Conservation (phyloP, 2,797 vertebrate genomes). For the Ibycter americanus region DNA sequence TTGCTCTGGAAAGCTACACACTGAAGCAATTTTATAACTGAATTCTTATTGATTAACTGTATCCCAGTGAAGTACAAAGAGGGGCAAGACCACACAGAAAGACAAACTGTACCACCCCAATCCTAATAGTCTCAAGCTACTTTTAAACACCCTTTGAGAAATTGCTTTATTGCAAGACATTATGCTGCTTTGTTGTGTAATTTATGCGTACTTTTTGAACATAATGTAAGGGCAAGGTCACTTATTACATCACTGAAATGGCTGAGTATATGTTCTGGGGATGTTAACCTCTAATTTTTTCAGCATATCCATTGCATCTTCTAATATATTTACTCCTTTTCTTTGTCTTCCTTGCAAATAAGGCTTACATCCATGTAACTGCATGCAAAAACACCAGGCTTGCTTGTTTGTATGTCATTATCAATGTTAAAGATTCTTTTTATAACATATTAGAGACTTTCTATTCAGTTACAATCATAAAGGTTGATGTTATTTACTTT, state of each 20-base stretch:
- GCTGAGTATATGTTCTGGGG: not conserved
- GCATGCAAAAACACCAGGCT: not conserved
- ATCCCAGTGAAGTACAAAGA: not conserved
- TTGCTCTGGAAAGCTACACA: not conserved
- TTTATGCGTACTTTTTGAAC: conserved; percentile 36
- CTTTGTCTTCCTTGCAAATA: conserved; percentile 10
- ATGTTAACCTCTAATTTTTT: conserved; percentile 21
- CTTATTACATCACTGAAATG: conserved; percentile 15
- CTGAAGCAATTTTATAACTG: not conserved
- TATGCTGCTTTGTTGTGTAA: conserved; percentile 6
- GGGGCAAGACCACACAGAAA: conserved; percentile 6
- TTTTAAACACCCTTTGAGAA: conserved; percentile 50
- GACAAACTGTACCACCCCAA: not conserved
- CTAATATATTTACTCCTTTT: conserved; percentile 9
- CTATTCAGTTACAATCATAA: not conserved
- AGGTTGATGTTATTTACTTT: not conserved
- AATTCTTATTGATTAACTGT: not conserved
- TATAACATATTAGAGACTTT: not conserved
- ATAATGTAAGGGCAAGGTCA: not conserved
- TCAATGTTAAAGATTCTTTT: not conserved
- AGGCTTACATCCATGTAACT: not conserved
- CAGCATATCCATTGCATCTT: not conserved
- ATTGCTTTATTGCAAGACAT: conserved; percentile 33
- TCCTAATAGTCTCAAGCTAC: not conserved
- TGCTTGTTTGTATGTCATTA: not conserved